Percentiles rank a stretch among this genome's conserved stretches.
Conservation (phyloP, 2,888 invertebrate species). For the Erebia ligea region DNA sequence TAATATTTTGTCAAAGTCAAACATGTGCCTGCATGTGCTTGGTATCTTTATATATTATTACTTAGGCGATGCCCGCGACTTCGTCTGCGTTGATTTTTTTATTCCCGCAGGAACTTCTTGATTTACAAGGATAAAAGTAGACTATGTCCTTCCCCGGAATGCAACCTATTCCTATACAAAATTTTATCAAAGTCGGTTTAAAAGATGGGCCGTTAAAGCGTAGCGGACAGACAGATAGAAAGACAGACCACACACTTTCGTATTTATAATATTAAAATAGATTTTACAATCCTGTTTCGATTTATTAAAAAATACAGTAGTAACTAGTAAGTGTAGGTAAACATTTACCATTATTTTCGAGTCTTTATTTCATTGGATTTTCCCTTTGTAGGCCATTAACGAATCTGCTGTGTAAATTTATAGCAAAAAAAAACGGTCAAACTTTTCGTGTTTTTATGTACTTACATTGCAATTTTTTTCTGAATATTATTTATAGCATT, state of each 20-base stretch:
- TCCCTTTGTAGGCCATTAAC: constrained; percentile 6
- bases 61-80: too few species aligned
- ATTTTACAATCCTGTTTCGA: too few species aligned
- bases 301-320: background rate
- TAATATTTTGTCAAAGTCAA: constrained; percentile 2
- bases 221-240: too few species aligned
- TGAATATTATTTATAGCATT: background rate
- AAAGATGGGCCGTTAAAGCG: too few species aligned
- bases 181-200: too few species aligned
- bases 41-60: background rate
- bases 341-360: background rate
- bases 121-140: too few species aligned
- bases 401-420: background rate
- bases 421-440: background rate
- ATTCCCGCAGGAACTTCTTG: too few species aligned
- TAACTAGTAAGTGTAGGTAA: constrained; percentile 6
- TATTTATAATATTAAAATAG: background rate
- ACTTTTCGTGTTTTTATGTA: background rate
- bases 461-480: background rate
- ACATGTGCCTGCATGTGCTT: background rate
- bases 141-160: too few species aligned
- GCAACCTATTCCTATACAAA: too few species aligned
- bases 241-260: too few species aligned
- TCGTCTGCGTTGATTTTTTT: too few species aligned
- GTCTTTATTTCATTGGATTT: background rate